A percentile compares a stretch with the other conserved stretches of the same genome.
These are phyloP conservation scores for Helleia helle DNA, from an alignment of 2,888 invertebrate species.

Conservation along the genomic window DNA sequence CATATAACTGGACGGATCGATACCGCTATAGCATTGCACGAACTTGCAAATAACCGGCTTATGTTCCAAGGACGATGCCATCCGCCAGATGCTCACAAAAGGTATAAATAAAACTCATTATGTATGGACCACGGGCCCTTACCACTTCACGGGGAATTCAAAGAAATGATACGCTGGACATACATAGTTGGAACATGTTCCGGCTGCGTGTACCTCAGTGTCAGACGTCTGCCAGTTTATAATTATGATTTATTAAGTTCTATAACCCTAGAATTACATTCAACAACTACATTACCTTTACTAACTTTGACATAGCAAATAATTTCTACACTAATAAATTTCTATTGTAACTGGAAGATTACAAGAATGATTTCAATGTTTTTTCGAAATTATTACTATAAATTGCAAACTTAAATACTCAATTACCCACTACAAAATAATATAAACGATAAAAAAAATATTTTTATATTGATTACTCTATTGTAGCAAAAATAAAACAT, in stretches of 20 bases:
- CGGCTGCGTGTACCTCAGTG: neutral
- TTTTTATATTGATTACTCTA: too few species aligned
- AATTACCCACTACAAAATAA: too few species aligned
- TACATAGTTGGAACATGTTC: neutral
- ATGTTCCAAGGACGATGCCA: slow-evolving; percentile 25
- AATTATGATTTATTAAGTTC: neutral
- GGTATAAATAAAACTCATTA: slow-evolving; percentile 15
- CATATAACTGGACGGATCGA: slow-evolving; percentile 31
- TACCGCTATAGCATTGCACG: slow-evolving; percentile 24
- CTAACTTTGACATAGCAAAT: too few species aligned
- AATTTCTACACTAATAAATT: too few species aligned
- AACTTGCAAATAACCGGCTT: slow-evolving; percentile 26
- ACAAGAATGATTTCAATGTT: too few species aligned
- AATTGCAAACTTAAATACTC: too few species aligned
- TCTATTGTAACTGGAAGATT: too few species aligned
- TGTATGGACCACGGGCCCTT: slow-evolving; percentile 10
- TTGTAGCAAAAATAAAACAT: too few species aligned
- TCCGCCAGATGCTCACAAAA: slow-evolving; percentile 20
- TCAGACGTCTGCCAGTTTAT: neutral
- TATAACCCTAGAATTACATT: neutral
- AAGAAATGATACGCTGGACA: slow-evolving; percentile 4
- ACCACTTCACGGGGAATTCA: slow-evolving; percentile 7
- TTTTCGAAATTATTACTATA: too few species aligned
- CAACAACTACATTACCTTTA: too few species aligned
- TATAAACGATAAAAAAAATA: too few species aligned